These are phyloP conservation scores for Girardinichthys multiradiatus DNA, from an alignment of 2,113 vertebrate genomes.

Conservation along the genomic window DNA sequence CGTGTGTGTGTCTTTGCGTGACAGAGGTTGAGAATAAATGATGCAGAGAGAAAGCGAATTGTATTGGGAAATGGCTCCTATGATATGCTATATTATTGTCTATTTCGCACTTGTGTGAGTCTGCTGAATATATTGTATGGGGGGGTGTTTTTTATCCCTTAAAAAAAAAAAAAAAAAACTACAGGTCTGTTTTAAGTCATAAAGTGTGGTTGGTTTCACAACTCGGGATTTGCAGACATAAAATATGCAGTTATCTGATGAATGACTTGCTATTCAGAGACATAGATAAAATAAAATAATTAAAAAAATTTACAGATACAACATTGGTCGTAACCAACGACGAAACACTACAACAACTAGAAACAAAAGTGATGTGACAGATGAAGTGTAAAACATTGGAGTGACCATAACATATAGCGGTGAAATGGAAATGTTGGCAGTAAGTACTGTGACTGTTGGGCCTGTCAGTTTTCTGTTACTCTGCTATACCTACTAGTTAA, in stretches of 20 bases:
- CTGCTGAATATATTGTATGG: slow-evolving; percentile 65
- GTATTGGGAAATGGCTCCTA: slow-evolving; percentile 64
- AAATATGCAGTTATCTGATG: neutral
- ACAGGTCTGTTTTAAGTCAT: slow-evolving; percentile 19
- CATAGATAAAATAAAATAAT: neutral
- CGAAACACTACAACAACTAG: neutral
- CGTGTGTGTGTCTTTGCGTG: slow-evolving; percentile 1
- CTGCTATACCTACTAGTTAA: neutral
- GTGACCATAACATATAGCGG: neutral
- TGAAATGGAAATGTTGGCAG: neutral
- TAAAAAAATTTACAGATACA: neutral
- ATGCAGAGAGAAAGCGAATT: slow-evolving; percentile 68
- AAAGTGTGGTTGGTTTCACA: slow-evolving; percentile 24
- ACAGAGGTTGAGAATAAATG: slow-evolving; percentile 54
- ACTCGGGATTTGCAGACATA: slow-evolving; percentile 3
- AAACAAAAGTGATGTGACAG: no score
- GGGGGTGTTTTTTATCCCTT: slow-evolving; percentile 22
- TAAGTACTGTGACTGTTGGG: neutral
- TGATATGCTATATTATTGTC: slow-evolving; percentile 71
- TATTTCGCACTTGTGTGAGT: slow-evolving; percentile 73
- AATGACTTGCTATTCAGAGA: neutral
- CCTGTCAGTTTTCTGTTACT: no score
- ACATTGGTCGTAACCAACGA: neutral
- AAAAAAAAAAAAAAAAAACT: no score
- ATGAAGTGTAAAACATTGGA: neutral